Evolutionary conservation across 1,140 invertebrate species (phyloP).

Genomic region (Acromyrmex charruanus): DNA sequence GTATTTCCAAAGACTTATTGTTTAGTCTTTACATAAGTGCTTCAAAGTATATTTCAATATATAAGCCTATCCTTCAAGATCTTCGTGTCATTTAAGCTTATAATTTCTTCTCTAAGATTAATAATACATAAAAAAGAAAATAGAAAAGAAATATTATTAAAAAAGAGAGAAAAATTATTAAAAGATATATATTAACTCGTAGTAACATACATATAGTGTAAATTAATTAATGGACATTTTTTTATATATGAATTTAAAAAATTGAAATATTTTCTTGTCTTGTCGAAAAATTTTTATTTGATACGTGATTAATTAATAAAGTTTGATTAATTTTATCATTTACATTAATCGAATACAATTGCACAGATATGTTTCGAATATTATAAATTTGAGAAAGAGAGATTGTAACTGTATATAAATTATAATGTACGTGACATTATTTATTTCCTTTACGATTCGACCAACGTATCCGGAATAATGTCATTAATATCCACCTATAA

Average conservation of each 20-base stretch:
- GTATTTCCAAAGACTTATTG: slow-evolving; percentile 9
- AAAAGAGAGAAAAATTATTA: neutral
- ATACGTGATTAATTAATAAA: neutral
- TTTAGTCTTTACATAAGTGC: slow-evolving; percentile 21
- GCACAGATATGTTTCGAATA: neutral
- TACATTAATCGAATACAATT: neutral
- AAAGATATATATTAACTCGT: neutral
- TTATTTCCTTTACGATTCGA: neutral
- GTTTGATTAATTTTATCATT: neutral
- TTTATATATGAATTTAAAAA: neutral
- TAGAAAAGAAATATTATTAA: neutral
- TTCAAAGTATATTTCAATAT: slow-evolving; percentile 17
- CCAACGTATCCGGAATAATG: slow-evolving; percentile 34
- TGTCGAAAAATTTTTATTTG: neutral
- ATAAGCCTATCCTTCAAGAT: neutral
- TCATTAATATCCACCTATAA: slow-evolving; percentile 38
- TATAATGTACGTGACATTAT: neutral
- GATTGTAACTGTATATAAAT: slow-evolving; percentile 12
- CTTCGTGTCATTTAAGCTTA: neutral
- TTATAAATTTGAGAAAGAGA: slow-evolving; percentile 37
- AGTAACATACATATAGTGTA: slow-evolving; percentile 3
- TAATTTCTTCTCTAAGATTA: neutral
- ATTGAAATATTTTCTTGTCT: neutral
- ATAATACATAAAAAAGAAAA: neutral
- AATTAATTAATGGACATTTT: slow-evolving; percentile 15